A percentile compares a stretch with the other conserved stretches of the same genome.
Conservation (phyloP, 2,888 invertebrate species). For the Ethmia dodecea region DNA sequence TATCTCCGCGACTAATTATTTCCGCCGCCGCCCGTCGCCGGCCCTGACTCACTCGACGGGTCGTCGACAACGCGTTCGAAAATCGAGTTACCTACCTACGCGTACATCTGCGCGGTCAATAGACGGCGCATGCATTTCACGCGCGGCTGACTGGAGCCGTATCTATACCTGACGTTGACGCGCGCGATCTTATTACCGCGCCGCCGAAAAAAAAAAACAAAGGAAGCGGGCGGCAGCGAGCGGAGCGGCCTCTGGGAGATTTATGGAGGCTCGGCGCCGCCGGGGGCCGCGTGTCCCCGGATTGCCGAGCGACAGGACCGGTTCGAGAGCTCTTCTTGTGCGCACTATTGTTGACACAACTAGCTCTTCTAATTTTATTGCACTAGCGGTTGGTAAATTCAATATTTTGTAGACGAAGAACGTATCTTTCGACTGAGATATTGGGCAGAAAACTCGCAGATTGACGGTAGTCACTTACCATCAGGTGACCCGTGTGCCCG, state of each 20-base stretch:
- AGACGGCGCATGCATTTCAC: conserved; percentile 36
- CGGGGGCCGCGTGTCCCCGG: conserved; percentile 38
- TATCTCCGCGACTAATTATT: conserved; percentile 56
- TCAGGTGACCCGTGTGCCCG: no score
- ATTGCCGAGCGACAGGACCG: conserved; percentile 25
- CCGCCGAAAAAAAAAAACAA: conserved; percentile 55
- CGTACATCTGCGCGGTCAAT: conserved; percentile 49
- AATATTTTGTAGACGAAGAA: no score
- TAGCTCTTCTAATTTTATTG: no score
- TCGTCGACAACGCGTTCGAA: conserved; percentile 13
- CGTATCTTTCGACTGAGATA: no score
- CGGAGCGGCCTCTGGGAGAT: conserved; percentile 47
- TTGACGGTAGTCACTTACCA: no score
- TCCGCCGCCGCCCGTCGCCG: conserved; percentile 36
- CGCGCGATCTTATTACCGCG: conserved; percentile 66
- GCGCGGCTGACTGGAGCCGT: conserved; percentile 27
- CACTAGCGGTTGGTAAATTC: no score
- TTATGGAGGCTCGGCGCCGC: conserved; percentile 70
- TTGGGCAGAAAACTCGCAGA: no score
- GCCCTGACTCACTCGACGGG: conserved; percentile 23
- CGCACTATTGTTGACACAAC: no score
- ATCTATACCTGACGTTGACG: conserved; percentile 68
- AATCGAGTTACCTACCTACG: conserved; percentile 20
- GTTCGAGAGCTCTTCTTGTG: no score
- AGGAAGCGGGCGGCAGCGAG: conserved; percentile 44